Evolutionary conservation across 2,888 invertebrate genomes (phyloP), one percentile per base, ranked within the genome.

Genomic region (Caenorhabditis plicata): DNA sequence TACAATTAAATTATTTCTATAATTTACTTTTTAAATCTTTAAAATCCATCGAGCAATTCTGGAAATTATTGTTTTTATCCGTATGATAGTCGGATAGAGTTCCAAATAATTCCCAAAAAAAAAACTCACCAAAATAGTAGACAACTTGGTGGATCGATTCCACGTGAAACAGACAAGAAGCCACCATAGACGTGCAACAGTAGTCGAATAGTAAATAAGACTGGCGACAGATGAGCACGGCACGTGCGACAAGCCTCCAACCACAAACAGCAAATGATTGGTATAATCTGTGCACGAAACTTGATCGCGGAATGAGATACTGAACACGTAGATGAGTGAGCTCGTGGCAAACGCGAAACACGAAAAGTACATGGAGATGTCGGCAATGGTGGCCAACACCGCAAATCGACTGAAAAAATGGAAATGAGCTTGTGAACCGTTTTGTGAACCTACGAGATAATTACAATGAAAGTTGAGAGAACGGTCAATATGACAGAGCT

Each of bases 91-190:
- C n/a, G n/a, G n/a, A n/a, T n/a, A n/a, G n/a, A n/a, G n/a, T n/a
- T n/a, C n/a, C n/a, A n/a, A n/a, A n/a, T n/a, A n/a, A n/a, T n/a
- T n/a, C n/a, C n/a, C n/a, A n/a, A n/a, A n/a, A n/a, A n/a, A n/a
- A n/a, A n/a, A n/a, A n/a, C n/a, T n/a, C n/a, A n/a, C n/a, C n/a
- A n/a, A n/a, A n/a, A n/a, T n/a, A n/a, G n/a, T n/a, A n/a, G n/a
- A n/a, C n/a, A n/a, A n/a, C n/a, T n/a, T 38, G 17, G 64, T 65
- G 23, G 64, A 49, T 31, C 52, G 54, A 41, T 67, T 69, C 68
- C 64, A 68, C 13, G 64, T 54, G 20, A 89, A 87, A 50, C 90
- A 89, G 33, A 92, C 86, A 56, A 91, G 88, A 40, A 92, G 89
- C 92, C 83, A 84, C 84, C 84, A 84, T 25, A 84, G 64, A 4